phyloP scores from a whole-genome alignment of 2,113 vertebrate genomes.

The Chlorodrepanis virens region DNA sequence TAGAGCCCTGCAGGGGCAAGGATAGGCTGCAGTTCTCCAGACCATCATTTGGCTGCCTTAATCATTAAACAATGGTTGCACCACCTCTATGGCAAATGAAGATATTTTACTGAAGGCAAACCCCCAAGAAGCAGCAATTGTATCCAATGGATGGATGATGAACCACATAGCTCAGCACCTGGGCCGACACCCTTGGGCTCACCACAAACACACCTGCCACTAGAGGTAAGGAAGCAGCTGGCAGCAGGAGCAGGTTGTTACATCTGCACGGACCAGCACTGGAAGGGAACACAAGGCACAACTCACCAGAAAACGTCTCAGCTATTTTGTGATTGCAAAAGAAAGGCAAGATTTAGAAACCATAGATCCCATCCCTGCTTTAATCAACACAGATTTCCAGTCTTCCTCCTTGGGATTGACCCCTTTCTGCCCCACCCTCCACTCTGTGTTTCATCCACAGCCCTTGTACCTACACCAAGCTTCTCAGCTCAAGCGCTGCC shows the following conservation, averaged over 20 bases:
- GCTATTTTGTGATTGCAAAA: neutral
- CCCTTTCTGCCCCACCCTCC: neutral
- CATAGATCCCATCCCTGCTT: neutral
- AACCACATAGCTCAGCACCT: neutral
- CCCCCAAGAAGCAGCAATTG: accelerated
- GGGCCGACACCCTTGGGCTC: neutral
- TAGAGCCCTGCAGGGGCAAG: neutral
- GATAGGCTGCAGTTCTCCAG: neutral
- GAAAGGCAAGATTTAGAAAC: neutral
- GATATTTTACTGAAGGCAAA: neutral
- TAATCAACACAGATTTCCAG: neutral
- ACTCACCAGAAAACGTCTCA: neutral
- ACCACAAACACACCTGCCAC: neutral
- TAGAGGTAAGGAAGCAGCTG: neutral
- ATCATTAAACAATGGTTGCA: neutral
- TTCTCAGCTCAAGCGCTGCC: neutral
- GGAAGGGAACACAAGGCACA: neutral
- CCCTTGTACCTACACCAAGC: neutral
- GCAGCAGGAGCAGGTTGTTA: neutral
- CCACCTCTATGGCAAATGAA: neutral
- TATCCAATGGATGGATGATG: neutral
- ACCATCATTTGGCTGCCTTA: neutral
- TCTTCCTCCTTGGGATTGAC: neutral
- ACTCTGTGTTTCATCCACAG: neutral
- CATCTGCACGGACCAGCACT: neutral